A percentile compares a stretch with the other conserved stretches of the same genome.
phyloP scores from a whole-genome alignment of 1,140 invertebrate genomes.

The Ceratoteleas bidentatus region DNA sequence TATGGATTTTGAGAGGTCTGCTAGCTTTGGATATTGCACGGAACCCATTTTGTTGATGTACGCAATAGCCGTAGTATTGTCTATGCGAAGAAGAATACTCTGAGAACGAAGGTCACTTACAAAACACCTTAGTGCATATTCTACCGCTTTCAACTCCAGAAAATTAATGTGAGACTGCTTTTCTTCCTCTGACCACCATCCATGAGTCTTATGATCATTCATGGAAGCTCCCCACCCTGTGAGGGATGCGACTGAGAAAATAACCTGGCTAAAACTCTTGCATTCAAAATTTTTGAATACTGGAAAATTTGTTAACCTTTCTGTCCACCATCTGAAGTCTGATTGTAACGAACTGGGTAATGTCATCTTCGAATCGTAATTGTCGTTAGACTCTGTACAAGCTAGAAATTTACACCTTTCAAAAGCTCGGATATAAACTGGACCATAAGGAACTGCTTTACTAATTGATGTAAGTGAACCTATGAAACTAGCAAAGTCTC shows the following conservation, averaged over 20 bases:
- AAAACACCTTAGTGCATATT: neutral
- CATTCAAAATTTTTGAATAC: no score
- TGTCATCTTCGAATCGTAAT: slow-evolving; percentile 31
- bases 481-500: slow-evolving; percentile 30
- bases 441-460: slow-evolving; percentile 15
- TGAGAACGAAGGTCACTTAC: neutral
- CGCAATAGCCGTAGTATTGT: slow-evolving; percentile 5
- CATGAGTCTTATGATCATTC: neutral
- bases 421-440: slow-evolving; percentile 9
- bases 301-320: slow-evolving; percentile 4
- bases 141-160: neutral
- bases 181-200: neutral
- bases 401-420: slow-evolving; percentile 28
- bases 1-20: neutral
- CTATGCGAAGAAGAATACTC: neutral
- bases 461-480: neutral
- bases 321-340: slow-evolving; percentile 34
- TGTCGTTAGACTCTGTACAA: slow-evolving; percentile 1
- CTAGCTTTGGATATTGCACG: neutral
- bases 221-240: no score
- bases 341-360: neutral
- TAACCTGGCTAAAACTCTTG: no score
- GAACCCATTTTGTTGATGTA: slow-evolving; percentile 14
- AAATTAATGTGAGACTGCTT: neutral
- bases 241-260: no score